Percentiles rank a stretch among this genome's conserved stretches.
phyloP scores from a whole-genome alignment of 2,113 vertebrate genomes.

The Mesoclemmys tuberculata region DNA sequence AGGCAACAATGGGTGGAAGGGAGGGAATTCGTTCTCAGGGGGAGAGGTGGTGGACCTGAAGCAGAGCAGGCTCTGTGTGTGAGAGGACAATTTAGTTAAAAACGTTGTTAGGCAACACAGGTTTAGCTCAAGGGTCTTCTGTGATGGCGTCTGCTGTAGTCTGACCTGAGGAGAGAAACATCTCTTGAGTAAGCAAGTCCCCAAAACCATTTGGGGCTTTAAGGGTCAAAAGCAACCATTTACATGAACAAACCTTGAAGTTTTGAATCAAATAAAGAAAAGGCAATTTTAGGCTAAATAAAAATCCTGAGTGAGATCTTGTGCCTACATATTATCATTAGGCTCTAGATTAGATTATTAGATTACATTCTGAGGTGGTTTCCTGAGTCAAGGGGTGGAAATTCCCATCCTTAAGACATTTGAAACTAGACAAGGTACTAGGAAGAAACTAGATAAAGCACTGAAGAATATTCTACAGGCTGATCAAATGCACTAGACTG shows the following conservation, averaged over 20 bases:
- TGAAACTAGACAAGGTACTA: neutral
- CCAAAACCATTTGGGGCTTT: neutral
- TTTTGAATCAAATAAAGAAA: neutral
- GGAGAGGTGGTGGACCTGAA: neutral
- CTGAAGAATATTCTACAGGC: neutral
- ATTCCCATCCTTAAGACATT: neutral
- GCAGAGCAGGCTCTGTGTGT: neutral
- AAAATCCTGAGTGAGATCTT: too few relatives aligned
- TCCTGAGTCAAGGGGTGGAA: neutral
- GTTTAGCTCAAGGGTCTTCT: neutral
- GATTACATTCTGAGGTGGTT: neutral
- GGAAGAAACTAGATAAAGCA: neutral
- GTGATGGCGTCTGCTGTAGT: neutral
- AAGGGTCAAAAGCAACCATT: neutral
- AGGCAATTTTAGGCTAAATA: neutral
- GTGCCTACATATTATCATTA: neutral
- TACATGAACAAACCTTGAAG: neutral
- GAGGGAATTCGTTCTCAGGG: neutral
- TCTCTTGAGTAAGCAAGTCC: neutral
- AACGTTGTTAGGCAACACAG: neutral
- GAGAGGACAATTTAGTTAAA: neutral
- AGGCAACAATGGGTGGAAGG: neutral
- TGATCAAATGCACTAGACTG: neutral
- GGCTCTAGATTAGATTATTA: neutral
- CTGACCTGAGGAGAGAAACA: neutral